phyloP scores from a whole-genome alignment of 2,113 vertebrate genomes.

The Myanophis thanlyinensis region DNA sequence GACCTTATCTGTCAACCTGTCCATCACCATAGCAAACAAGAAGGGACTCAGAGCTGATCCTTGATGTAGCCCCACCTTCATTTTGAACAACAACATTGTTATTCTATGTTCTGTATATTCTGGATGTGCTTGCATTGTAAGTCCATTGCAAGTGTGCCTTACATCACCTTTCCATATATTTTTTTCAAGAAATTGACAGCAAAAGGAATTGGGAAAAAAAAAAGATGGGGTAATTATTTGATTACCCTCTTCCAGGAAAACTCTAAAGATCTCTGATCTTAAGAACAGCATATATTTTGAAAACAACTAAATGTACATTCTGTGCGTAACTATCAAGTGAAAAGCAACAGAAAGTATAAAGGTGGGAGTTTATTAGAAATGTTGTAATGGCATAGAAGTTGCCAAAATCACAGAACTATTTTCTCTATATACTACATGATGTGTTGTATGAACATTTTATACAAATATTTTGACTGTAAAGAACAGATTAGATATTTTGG shows the following conservation, averaged over 20 bases:
- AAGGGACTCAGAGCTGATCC: too few species aligned
- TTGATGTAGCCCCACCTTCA: too few species aligned
- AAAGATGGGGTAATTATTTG: not conserved
- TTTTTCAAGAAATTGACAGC: not conserved
- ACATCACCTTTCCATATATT: not conserved
- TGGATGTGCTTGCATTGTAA: not conserved
- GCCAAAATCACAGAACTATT: not conserved
- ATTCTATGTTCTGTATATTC: not conserved
- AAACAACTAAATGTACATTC: not conserved
- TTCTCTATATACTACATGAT: not conserved
- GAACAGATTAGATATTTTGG: not conserved
- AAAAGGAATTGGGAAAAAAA: not conserved
- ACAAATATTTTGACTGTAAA: not conserved
- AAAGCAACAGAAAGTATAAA: not conserved
- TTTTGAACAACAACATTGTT: not conserved
- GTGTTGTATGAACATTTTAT: not conserved
- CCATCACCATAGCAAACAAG: too few species aligned
- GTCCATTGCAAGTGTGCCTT: not conserved
- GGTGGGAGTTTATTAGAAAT: not conserved
- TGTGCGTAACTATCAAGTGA: not conserved
- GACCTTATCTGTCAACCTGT: too few species aligned
- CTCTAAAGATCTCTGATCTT: not conserved
- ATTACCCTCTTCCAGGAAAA: not conserved
- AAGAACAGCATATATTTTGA: not conserved
- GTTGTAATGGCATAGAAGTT: not conserved